Conservation (phyloP, 2,797 vertebrate species). For the Melanogrammus aeglefinus region DNA sequence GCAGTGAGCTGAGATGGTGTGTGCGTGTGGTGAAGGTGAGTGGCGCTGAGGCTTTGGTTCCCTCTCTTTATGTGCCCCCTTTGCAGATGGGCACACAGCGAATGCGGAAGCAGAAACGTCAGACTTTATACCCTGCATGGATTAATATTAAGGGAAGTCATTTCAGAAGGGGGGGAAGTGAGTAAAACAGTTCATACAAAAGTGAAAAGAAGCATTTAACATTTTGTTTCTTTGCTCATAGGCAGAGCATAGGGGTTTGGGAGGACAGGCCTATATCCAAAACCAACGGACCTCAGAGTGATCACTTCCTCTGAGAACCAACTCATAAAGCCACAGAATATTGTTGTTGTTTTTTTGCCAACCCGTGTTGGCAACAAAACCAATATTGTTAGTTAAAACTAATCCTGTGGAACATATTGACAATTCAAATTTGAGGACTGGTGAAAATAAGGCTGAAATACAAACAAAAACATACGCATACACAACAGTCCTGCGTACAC, state of each 20-base stretch:
- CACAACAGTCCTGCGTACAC: background rate
- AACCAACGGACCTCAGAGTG: background rate
- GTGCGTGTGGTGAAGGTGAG: background rate
- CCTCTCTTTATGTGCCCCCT: background rate
- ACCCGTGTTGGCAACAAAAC: too few species aligned
- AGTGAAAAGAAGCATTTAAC: background rate
- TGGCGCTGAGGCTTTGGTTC: background rate
- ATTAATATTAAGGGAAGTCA: background rate
- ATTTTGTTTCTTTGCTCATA: background rate
- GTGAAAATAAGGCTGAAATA: background rate
- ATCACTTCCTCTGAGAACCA: background rate
- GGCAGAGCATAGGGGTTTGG: background rate
- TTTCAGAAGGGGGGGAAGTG: background rate
- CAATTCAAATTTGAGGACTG: too few species aligned
- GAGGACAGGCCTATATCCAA: background rate
- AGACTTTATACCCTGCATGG: background rate
- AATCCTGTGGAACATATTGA: too few species aligned
- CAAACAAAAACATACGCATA: constrained; percentile 21
- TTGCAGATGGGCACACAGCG: background rate
- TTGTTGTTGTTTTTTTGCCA: too few species aligned
- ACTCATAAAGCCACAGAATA: too few species aligned
- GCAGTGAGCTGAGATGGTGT: background rate
- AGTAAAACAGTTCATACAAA: background rate
- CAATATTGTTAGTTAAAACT: too few species aligned
- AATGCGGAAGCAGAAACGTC: background rate